Percentiles rank a stretch among this genome's conserved stretches.
Conservation (phyloP, 2,888 invertebrate species). For the Bhutanitis thaidina region DNA sequence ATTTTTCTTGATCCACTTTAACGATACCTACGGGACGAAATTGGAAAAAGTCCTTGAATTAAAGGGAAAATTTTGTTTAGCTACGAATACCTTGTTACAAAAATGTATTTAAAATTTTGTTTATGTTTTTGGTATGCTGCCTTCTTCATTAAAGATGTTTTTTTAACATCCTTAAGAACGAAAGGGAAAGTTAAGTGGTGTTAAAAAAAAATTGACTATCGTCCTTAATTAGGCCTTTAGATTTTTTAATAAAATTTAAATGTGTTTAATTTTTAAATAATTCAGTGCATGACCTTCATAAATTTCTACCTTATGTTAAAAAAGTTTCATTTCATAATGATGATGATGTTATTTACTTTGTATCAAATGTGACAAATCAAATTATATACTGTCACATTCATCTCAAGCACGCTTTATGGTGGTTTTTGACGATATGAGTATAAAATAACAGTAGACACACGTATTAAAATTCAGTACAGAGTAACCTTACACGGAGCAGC, state of each 20-base stretch:
- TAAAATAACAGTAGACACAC: neutral
- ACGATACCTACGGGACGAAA: too few species aligned
- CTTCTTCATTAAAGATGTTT: neutral
- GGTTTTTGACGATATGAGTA: neutral
- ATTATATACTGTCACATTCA: neutral
- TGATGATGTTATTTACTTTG: too few species aligned
- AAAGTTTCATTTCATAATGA: too few species aligned
- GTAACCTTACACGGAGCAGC: neutral
- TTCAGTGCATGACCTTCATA: too few species aligned
- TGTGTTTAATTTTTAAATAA: too few species aligned
- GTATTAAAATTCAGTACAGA: neutral
- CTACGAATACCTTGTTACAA: neutral
- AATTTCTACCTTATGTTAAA: too few species aligned
- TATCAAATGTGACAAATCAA: neutral
- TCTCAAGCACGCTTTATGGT: neutral
- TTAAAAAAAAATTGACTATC: neutral
- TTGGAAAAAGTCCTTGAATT: neutral
- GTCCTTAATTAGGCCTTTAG: slow-evolving; percentile 1
- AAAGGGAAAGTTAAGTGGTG: neutral
- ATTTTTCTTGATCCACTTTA: too few species aligned
- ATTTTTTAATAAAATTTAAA: neutral
- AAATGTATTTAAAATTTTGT: neutral
- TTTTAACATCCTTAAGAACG: neutral
- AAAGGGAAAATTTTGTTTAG: neutral
- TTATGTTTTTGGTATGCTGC: neutral